phyloP scores from a whole-genome alignment of 2,888 invertebrate genomes.

The Leptinotarsa peninsularis region DNA sequence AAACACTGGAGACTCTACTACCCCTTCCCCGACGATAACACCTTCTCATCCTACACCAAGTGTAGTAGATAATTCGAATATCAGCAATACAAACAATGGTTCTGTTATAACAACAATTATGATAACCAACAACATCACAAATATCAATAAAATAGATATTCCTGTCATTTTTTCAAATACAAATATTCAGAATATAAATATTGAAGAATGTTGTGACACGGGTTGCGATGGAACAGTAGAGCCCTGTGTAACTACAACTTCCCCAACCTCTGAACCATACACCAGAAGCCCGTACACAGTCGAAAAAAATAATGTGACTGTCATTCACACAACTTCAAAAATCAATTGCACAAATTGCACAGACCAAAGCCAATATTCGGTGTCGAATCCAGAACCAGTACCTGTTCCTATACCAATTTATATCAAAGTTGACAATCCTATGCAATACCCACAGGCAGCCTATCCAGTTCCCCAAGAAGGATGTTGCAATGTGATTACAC shows the following conservation, averaged over 20 bases:
- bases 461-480: background rate
- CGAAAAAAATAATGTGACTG: too few species aligned
- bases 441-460: background rate
- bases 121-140: conserved; percentile 37
- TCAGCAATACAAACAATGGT: conserved; percentile 24
- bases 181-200: conserved; percentile 21
- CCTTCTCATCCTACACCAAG: background rate
- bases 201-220: too few species aligned
- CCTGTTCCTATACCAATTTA: conserved; percentile 21
- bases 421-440: background rate
- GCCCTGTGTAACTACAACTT: background rate
- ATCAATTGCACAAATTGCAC: background rate
- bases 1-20: background rate
- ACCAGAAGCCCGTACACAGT: too few species aligned
- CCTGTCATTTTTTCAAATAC: conserved; percentile 39
- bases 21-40: background rate
- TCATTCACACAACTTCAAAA: background rate
- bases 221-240: too few species aligned
- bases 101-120: conserved; percentile 23
- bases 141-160: conserved; percentile 36
- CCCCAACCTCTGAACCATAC: background rate
- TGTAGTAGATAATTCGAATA: background rate
- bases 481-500: conserved; percentile 22
- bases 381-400: background rate
- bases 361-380: background rate